Evolutionary conservation across 2,113 vertebrate species (phyloP).

Genomic region (Kobus ellipsiprymnus): DNA sequence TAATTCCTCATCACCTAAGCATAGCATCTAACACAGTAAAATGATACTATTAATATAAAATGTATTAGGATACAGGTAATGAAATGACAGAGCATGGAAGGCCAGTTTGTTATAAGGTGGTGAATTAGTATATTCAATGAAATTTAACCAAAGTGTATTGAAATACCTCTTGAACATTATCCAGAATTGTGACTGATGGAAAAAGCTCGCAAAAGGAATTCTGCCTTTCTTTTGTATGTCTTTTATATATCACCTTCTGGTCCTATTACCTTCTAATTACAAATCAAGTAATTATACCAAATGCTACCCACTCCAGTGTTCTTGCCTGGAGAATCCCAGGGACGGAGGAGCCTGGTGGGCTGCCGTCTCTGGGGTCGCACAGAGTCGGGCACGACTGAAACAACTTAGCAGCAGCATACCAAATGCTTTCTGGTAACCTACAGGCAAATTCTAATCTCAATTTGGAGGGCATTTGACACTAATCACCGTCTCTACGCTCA

Average conservation of each 20-base stretch:
- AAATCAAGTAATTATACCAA: neutral
- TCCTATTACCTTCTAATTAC: neutral
- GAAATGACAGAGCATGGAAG: neutral
- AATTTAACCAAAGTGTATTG: neutral
- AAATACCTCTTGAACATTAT: neutral
- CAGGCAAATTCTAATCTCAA: neutral
- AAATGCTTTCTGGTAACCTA: neutral
- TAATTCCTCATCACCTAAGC: neutral
- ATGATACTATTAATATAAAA: neutral
- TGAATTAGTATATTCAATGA: neutral
- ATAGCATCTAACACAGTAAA: neutral
- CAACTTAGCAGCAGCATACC: too few relatives aligned
- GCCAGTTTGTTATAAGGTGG: neutral
- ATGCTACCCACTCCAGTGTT: too few relatives aligned
- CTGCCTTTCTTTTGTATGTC: neutral
- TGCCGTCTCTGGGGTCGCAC: too few relatives aligned
- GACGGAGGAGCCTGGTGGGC: too few relatives aligned
- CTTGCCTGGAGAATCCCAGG: too few relatives aligned
- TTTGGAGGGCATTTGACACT: neutral
- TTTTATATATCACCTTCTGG: neutral
- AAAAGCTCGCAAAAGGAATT: neutral
- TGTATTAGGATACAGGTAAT: neutral
- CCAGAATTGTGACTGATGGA: neutral
- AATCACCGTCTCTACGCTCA: neutral
- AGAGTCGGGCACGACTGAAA: too few relatives aligned